A percentile compares a stretch with the other conserved stretches of the same genome.
Conservation (phyloP, 2,797 vertebrate genomes). For the Lerista edwardsae region DNA sequence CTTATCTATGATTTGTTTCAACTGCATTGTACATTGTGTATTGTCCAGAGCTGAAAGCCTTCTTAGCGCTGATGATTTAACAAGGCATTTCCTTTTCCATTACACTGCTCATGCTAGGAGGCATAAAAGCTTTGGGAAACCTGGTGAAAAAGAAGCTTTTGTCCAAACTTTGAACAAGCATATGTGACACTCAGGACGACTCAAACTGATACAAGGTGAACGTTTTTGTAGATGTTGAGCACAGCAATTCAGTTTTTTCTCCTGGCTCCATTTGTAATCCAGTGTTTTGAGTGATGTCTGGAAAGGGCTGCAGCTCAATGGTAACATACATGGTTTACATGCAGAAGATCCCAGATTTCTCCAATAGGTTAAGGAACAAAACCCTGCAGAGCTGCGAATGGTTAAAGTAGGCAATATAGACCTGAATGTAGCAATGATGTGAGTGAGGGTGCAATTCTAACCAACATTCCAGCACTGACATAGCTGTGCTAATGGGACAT, state of each 20-base stretch:
- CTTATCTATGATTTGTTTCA: conserved; percentile 89
- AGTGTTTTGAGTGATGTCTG: neutral
- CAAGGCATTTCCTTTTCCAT: conserved; percentile 66
- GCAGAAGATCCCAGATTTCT: too few species aligned
- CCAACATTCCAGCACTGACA: too few species aligned
- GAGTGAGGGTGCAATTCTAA: too few species aligned
- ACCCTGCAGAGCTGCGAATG: too few species aligned
- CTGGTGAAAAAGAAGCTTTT: conserved; percentile 54
- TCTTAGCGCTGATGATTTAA: conserved; percentile 74
- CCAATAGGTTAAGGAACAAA: too few species aligned
- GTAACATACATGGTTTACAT: too few species aligned
- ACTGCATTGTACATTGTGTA: conserved; percentile 78
- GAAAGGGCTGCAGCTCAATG: too few species aligned
- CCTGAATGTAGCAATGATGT: too few species aligned
- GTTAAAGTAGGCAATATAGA: too few species aligned
- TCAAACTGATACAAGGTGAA: conserved; percentile 6
- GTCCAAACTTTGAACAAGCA: conserved; percentile 43
- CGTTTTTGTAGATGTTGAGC: conserved; percentile 41
- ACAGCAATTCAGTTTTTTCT: conserved; percentile 38
- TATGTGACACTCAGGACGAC: conserved; percentile 10
- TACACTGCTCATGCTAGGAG: conserved; percentile 65
- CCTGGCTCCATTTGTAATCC: conserved; percentile 33
- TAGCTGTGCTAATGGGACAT: too few species aligned
- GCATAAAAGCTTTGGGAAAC: conserved; percentile 58
- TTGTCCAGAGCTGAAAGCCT: conserved; percentile 72